Evolutionary conservation across 1,140 invertebrate species (phyloP).

Genomic region (Harlomillsia oculata): DNA sequence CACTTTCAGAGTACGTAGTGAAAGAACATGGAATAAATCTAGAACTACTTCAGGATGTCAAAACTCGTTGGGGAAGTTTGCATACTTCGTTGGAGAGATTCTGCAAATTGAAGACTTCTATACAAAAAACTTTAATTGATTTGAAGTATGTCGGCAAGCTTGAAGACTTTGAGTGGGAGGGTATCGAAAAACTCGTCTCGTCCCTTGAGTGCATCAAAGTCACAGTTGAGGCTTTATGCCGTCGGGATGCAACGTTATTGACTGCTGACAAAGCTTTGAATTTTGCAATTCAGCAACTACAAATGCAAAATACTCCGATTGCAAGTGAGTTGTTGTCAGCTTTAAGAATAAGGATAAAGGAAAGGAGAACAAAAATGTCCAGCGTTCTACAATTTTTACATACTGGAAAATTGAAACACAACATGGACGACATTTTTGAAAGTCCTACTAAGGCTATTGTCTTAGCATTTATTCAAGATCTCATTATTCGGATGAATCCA

Average conservation of each 20-base stretch:
- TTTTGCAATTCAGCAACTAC: background rate
- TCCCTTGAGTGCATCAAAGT: background rate
- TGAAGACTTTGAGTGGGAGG: background rate
- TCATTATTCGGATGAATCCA: too few species aligned
- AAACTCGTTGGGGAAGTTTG: slow-evolving; percentile 12
- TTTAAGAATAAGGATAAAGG: background rate
- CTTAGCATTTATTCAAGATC: too few species aligned
- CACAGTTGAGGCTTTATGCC: background rate
- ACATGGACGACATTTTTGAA: background rate
- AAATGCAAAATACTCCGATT: background rate
- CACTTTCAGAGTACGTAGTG: background rate
- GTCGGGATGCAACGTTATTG: slow-evolving; percentile 1
- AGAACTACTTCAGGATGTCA: background rate
- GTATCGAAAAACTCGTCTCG: background rate
- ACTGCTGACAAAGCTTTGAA: background rate
- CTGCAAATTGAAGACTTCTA: background rate
- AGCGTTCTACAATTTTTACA: slow-evolving; percentile 9
- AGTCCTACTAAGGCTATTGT: too few species aligned
- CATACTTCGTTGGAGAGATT: slow-evolving; percentile 8
- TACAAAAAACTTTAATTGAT: slow-evolving; percentile 3
- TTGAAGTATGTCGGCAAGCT: background rate
- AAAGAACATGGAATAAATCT: background rate
- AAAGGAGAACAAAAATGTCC: slow-evolving; percentile 3
- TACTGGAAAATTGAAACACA: background rate
- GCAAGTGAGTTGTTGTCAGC: background rate